Base-by-base conservation (phyloP, 1,140 invertebrate species). In the Drosophila parabipectinata region DNA sequence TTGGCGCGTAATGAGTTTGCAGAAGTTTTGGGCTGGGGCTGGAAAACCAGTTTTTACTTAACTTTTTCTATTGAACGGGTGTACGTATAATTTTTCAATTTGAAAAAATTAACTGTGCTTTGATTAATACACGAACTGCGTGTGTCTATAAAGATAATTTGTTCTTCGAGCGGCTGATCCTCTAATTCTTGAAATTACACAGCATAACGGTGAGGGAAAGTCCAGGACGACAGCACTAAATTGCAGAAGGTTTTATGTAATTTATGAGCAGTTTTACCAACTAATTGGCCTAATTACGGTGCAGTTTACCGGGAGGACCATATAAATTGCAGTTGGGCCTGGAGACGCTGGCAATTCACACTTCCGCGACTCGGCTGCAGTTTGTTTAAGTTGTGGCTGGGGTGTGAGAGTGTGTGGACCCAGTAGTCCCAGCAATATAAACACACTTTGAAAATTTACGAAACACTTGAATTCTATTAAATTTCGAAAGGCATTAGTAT, bases 221-320 rank as follows among this genome's bases (percentile, higher is more conserved):
- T 41, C 41, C 72, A 59, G 73, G 39, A 66, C 66, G 72, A 58
- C 60, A 26, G 60, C 53, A 18, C 39, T 56, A 66, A 63, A 74
- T 74, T 74, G 71, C 59, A 74, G 68, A 53, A 58, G 68, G 54
- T 75, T 87, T 78, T 76, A 58, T 76, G 78, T 76, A 82, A 88
- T 87, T 88, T 88, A 88, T 88, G 83, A 82, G 71, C 82, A 79
- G 55, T 68, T 87, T 61, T 48, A 57, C 75, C 66, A 75, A 52
- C 83, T 87, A 88, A 87, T 87, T 88, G 82, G 83, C 66, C 83
- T 88, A 87, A 87, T 87, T 87, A 82, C 77, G 78, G 44, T 59
- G 75, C 80, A 63, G 69, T 74, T 60, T 47, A 28, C 51, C 55
- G 47, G 28, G 55, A 58, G 60, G 48, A 64, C 52, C 45, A 67